Conservation (phyloP, 2,888 invertebrate species). For the Trachelus stipa region DNA sequence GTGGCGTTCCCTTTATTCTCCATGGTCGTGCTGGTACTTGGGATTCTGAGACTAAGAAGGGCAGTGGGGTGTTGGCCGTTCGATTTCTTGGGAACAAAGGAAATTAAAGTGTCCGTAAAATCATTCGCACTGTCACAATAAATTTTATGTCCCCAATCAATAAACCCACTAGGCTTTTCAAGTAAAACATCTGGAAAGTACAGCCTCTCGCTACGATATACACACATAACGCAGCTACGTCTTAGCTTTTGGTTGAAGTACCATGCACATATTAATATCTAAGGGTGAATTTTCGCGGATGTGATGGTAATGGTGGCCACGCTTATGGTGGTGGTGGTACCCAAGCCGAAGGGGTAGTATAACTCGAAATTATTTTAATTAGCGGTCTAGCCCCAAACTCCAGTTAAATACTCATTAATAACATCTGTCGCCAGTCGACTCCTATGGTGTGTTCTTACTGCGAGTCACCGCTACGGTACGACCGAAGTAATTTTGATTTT, state of each 20-base stretch:
- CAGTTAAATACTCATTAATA: conserved; percentile 59
- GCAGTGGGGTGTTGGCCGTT: background rate
- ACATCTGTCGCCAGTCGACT: conserved; percentile 53
- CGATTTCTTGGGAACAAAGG: background rate
- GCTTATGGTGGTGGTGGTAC: background rate
- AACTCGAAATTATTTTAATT: conserved; percentile 63
- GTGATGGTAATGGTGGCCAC: background rate
- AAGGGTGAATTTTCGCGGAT: background rate
- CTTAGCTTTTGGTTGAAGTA: background rate
- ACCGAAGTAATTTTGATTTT: conserved; percentile 29
- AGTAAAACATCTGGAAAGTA: background rate
- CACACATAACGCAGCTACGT: background rate
- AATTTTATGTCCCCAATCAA: background rate
- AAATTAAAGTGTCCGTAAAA: background rate
- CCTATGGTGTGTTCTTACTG: background rate
- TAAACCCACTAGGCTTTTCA: no score
- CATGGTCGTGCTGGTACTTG: conserved; percentile 1
- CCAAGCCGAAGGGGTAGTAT: conserved; percentile 3
- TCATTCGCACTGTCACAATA: background rate
- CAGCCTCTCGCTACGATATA: background rate
- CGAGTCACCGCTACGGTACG: background rate
- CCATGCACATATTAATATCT: background rate
- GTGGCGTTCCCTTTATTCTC: conserved; percentile 32
- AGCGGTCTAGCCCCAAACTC: conserved; percentile 58
- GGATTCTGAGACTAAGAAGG: background rate